Percentiles rank a stretch among this genome's conserved stretches.
These are phyloP conservation scores for Laothoe populi DNA, from an alignment of 2,888 invertebrate genomes.

Conservation along the genomic window DNA sequence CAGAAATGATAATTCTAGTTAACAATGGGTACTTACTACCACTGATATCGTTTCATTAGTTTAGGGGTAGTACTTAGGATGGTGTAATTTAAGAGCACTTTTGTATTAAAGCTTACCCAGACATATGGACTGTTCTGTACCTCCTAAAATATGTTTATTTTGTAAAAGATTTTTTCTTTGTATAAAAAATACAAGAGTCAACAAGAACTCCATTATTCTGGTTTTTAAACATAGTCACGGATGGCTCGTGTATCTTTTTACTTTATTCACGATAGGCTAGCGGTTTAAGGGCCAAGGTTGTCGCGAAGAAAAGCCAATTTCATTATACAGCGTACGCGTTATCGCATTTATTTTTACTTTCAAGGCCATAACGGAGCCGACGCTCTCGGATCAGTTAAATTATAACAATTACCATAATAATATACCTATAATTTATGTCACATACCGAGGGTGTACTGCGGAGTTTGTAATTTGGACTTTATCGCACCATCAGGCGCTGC, in stretches of 20 bases:
- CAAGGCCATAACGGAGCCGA: background rate
- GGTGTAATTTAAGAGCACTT: too few relatives aligned
- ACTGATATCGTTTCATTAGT: too few relatives aligned
- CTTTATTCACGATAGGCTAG: background rate
- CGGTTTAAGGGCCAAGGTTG: conserved; percentile 11
- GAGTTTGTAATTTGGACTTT: background rate
- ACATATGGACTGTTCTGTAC: too few relatives aligned
- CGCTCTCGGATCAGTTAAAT: background rate
- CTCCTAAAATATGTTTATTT: background rate
- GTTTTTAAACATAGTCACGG: background rate
- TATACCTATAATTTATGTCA: background rate
- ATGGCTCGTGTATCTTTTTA: background rate
- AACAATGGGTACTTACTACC: too few relatives aligned
- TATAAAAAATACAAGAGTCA: background rate
- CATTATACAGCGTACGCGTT: background rate
- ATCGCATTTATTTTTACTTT: conserved; percentile 2
- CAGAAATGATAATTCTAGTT: too few relatives aligned
- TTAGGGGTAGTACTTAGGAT: too few relatives aligned
- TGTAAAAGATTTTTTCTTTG: too few relatives aligned
- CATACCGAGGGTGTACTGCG: background rate
- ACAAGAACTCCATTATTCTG: background rate
- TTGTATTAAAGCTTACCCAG: too few relatives aligned
- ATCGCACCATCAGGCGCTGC: background rate
- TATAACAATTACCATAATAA: background rate
- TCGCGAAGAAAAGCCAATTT: conserved; percentile 6